Evolutionary conservation across 2,113 vertebrate species (phyloP), one percentile per base, ranked within the genome.

Genomic region (Xenopus tropicalis): DNA sequence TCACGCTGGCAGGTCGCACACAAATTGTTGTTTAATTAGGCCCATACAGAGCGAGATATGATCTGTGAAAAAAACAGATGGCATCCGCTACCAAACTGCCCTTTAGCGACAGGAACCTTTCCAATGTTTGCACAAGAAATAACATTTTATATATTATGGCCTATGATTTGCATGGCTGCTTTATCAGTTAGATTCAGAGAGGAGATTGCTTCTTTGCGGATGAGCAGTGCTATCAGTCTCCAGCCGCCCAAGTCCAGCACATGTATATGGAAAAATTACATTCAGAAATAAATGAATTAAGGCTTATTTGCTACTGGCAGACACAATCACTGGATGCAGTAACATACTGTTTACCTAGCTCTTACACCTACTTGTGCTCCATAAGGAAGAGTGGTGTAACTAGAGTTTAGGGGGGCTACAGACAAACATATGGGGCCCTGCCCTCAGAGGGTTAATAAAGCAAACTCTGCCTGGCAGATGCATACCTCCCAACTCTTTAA

Each of bases 11-110:
- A 69, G 72, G 72, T 75, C 72, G 48, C 72, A 75, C 58, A 43
- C 66, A 69, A 74, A 74, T 74, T 69, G 72, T 69, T 75, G 66
- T 69, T 75, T 75, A 75, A 75, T 75, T 75, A 75, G 72, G 58
- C 72, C 72, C 72, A 75, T 62, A 75, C 72, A 75, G 66, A 69
- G 72, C 43, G 51, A 69, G 72, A 75, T 75, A 75, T 75, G 57
- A 75, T 75, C 72, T 69, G 73, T 44, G 66, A 14, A 63, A 63
- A 37, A 74, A 69, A 62, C 73, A 76, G 73, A 76, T 76, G 73
- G 73, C 58, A 56, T 63, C 21, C 59, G 46, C 58, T 62, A 56
- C 59, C 58, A 62, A 56, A 68, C 66, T 76, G 66, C 66, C 73
- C 73, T 76, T 69, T 76, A 76, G 59, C 73, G 14, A 66, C 56